Conservation (phyloP, 2,888 invertebrate genomes). For the Argyresthia albistria region DNA sequence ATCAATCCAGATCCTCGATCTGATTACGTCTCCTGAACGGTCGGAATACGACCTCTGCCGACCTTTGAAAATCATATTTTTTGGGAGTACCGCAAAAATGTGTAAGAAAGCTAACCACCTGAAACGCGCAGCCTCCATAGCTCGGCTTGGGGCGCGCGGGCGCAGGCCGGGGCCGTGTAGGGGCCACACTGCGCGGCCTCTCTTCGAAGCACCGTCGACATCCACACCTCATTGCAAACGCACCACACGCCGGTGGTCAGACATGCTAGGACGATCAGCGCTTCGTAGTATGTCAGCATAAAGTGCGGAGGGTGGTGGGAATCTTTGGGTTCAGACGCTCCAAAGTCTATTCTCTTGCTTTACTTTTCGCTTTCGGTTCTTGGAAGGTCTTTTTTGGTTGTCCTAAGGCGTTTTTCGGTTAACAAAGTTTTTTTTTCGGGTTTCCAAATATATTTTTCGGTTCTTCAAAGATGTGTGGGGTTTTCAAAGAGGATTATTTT, state of each 20-base stretch:
- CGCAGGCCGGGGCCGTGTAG: constrained; percentile 13
- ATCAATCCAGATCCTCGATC: too few species aligned
- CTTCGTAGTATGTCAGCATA: constrained; percentile 45
- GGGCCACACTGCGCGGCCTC: constrained; percentile 26
- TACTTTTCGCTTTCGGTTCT: not conserved
- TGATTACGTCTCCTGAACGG: too few species aligned
- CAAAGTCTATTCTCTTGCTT: not conserved
- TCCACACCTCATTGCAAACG: constrained; percentile 37
- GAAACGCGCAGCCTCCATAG: constrained; percentile 35
- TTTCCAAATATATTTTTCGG: not conserved
- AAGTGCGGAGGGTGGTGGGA: constrained; percentile 9
- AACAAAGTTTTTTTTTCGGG: too few species aligned
- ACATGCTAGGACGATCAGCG: constrained; percentile 48
- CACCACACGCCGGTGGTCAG: constrained; percentile 40
- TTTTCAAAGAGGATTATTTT: too few species aligned
- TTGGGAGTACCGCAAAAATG: too few species aligned
- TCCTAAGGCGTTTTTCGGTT: not conserved
- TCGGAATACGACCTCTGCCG: too few species aligned
- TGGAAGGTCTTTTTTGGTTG: not conserved
- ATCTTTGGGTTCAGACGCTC: not conserved
- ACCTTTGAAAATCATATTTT: too few species aligned
- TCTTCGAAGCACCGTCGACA: constrained; percentile 50
- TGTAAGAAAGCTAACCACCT: constrained; percentile 17
- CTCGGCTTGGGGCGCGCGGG: constrained; percentile 13
- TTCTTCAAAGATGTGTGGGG: not conserved